Evolutionary conservation across 2,113 vertebrate genomes (phyloP).

Genomic region (Sciurus niger): DNA sequence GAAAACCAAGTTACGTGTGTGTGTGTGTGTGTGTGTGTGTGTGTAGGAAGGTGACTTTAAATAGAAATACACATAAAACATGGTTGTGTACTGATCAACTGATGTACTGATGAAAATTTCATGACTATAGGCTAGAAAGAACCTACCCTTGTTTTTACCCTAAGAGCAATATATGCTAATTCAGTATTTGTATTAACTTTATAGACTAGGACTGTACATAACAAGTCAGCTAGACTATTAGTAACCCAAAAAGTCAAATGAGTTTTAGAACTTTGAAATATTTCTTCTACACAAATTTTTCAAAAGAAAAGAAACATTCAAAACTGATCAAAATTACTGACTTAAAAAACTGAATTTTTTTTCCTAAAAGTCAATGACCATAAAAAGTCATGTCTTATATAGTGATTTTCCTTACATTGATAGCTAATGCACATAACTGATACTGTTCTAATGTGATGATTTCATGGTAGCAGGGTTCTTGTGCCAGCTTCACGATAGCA

Average conservation of each 20-base stretch:
- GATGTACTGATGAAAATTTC: conserved; percentile 35
- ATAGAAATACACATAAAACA: not conserved
- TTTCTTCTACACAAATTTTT: conserved; percentile 46
- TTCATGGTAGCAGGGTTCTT: conserved; percentile 99
- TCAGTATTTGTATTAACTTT: not conserved
- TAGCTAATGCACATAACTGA: conserved; percentile 97
- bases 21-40: not conserved
- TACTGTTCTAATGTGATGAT: conserved; percentile 99
- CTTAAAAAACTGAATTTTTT: not conserved
- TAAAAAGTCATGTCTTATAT: not conserved
- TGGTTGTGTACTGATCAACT: not conserved
- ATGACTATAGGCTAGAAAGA: not conserved
- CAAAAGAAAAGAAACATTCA: conserved; percentile 29
- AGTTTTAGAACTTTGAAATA: conserved; percentile 15
- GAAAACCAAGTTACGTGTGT: not conserved
- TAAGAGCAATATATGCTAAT: not conserved
- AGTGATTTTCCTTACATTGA: conserved; percentile 93
- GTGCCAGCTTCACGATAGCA: conserved; percentile 97
- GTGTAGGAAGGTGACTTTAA: not conserved
- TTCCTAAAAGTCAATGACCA: conserved; percentile 33
- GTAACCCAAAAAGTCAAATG: not conserved
- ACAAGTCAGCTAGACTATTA: not conserved
- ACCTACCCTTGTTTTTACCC: not conserved
- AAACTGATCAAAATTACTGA: not conserved
- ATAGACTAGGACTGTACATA: not conserved